Percentiles rank a stretch among this genome's conserved stretches.
Conservation (phyloP, 2,888 invertebrate genomes). For the Augochlorella aurata region DNA sequence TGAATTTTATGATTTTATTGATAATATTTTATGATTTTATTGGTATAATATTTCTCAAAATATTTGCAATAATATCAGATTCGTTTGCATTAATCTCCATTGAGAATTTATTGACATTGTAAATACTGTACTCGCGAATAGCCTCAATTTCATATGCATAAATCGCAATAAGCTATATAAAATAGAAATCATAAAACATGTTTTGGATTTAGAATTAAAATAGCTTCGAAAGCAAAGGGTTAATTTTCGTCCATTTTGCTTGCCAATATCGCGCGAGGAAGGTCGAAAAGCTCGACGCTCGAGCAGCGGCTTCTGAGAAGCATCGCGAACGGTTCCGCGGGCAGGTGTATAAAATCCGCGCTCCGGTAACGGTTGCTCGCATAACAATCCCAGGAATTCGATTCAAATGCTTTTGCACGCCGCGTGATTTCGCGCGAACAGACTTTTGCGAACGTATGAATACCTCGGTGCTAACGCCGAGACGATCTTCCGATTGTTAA, state of each 20-base stretch:
- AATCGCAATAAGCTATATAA: too few species aligned
- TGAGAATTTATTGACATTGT: too few species aligned
- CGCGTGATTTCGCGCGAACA: neutral
- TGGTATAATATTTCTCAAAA: too few species aligned
- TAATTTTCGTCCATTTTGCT: neutral
- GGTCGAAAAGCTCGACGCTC: neutral
- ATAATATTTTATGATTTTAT: too few species aligned
- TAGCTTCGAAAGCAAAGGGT: too few species aligned
- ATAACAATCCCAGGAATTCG: neutral
- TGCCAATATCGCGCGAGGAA: neutral
- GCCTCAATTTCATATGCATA: too few species aligned
- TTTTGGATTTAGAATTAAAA: too few species aligned
- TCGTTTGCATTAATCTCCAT: too few species aligned
- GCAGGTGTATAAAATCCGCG: neutral
- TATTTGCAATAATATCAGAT: too few species aligned
- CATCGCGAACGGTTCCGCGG: neutral
- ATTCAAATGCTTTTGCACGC: constrained; percentile 25
- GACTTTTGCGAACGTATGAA: constrained; percentile 7
- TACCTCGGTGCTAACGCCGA: neutral
- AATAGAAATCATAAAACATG: too few species aligned
- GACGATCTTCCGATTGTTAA: neutral
- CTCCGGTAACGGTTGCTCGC: constrained; percentile 2
- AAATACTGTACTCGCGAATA: too few species aligned
- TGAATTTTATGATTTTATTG: too few species aligned
- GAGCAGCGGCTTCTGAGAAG: neutral